phyloP scores from a whole-genome alignment of 1,140 invertebrate species.

The Lepeophtheirus salmonis region DNA sequence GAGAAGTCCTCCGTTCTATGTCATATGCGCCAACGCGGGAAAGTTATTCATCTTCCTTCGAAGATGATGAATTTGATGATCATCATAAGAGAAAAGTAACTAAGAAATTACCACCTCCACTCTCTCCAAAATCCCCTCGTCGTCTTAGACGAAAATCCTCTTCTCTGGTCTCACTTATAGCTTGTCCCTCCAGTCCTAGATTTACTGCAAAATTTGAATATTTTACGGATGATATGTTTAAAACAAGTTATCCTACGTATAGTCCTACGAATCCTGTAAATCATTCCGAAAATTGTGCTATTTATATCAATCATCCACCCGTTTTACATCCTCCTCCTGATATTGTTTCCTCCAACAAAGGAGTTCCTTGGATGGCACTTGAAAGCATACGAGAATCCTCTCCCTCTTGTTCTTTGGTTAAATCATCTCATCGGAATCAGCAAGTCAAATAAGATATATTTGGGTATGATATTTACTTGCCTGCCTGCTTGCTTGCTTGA shows the following conservation, averaged over 20 bases:
- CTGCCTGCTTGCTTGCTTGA: neutral
- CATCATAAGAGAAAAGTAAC: neutral
- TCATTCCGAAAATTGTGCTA: conserved; percentile 6
- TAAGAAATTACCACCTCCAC: neutral
- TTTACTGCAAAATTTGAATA: too few relatives aligned
- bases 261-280: conserved; percentile 11
- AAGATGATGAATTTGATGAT: neutral
- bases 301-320: conserved; percentile 4
- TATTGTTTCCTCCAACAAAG: neutral
- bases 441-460: neutral
- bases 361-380: neutral
- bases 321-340: conserved; percentile 16
- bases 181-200: neutral
- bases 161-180: neutral
- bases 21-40: conserved; percentile 11
- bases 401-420: neutral
- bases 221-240: too few relatives aligned
- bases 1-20: neutral
- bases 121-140: neutral
- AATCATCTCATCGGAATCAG: neutral
- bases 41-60: conserved; percentile 1
- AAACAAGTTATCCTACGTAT: neutral
- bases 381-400: conserved; percentile 5
- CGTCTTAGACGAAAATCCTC: neutral
- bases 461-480: too few relatives aligned